Evolutionary conservation across 2,888 invertebrate species (phyloP), one percentile per base, ranked within the genome.

Genomic region (Erpobdella octoculata): DNA sequence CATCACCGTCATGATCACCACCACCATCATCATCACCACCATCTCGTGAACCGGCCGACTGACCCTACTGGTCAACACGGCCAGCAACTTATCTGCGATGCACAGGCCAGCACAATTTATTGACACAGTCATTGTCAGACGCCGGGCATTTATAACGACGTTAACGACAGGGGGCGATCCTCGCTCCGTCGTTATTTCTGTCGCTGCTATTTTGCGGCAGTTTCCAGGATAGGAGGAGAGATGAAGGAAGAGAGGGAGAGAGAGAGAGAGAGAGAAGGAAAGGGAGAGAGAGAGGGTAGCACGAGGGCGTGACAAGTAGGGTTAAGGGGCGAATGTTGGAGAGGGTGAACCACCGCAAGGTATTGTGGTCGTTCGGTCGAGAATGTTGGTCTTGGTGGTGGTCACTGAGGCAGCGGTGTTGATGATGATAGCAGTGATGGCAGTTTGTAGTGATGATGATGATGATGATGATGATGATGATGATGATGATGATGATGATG

Each of bases 401-500:
- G 18, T 5, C 0, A 48, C n/a, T 1, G 28, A 8, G 3, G 48
- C 33, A 31, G 48, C 18, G 1, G 46, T 48, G 25, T 31, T 38
- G 36, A 38, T 41, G 41, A 41, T 41, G 41, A 41, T 41, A 18
- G 18, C 41, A 3, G 5, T 66, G 38, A 2, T 37, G n/a, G 5
- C 41, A 18, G 41, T 41, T 41, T 18, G 9, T 66, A 12, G 2
- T 64, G 64, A 64, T n/a, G 64, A 64, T 18, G 64, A 64, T 18
- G 35, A 37, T 18, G 66, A 66, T 37, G 66, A 66, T 33, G 66
- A 66, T 18, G 66, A 66, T 18, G 66, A 37, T 37, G 36, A 66
- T 18, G n/a, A 37, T 38, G 66, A 66, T 36, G 66, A 2, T 37
- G 38, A 66, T 38, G 35, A 66, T 6, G 38, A 66, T 9, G 33